phyloP scores from a whole-genome alignment of 1,140 invertebrate genomes.

The Bicyclus anynana region DNA sequence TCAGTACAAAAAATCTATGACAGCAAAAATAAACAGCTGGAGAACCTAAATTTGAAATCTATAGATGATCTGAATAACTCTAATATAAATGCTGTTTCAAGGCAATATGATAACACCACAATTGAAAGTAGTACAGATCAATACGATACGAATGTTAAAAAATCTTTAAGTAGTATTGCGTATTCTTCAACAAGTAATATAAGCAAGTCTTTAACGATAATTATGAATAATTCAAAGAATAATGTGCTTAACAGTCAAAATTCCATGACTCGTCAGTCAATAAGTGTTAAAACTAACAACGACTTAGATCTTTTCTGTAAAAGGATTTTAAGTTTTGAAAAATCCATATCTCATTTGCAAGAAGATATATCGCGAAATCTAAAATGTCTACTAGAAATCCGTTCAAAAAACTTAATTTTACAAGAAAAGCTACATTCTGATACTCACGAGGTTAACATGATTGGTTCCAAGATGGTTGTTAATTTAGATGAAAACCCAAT shows the following conservation, averaged over 20 bases:
- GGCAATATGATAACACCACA: neutral
- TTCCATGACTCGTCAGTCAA: neutral
- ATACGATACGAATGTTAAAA: too few species aligned
- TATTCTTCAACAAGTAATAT: neutral
- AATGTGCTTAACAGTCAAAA: neutral
- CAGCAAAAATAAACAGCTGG: neutral
- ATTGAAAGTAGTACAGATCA: too few species aligned
- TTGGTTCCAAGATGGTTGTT: too few species aligned
- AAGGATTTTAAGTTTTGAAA: neutral
- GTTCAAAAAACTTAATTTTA: neutral
- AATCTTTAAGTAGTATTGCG: neutral
- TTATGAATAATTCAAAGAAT: neutral
- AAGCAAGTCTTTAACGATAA: neutral
- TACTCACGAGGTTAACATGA: neutral
- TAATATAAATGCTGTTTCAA: neutral
- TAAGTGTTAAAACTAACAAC: neutral
- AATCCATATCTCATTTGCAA: constrained; percentile 1
- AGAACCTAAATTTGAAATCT: neutral
- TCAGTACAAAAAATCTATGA: neutral
- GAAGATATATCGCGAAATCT: neutral
- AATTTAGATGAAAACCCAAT: too few species aligned
- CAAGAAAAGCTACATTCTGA: neutral
- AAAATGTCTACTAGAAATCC: neutral
- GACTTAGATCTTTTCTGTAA: neutral
- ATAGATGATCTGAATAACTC: neutral